phyloP scores from a whole-genome alignment of 2,888 invertebrate genomes.

The Microctonus aethiopoides region DNA sequence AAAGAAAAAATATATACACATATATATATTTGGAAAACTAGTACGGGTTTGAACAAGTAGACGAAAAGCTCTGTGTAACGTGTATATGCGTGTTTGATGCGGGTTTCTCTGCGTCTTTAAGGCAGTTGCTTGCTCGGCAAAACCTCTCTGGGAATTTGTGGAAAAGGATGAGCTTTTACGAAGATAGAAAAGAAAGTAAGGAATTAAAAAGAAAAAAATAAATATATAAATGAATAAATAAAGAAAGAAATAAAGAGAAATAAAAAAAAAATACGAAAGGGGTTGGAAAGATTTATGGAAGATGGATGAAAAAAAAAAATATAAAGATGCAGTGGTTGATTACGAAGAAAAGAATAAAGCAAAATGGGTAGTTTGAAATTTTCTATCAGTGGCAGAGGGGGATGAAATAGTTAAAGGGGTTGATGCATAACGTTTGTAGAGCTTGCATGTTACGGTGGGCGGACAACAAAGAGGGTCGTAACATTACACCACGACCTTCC shows the following conservation, averaged over 20 bases:
- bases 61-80: conserved; percentile 18
- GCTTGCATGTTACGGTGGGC: conserved; percentile 21
- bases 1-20: conserved; percentile 10
- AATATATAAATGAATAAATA: background rate
- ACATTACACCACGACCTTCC: conserved; percentile 8
- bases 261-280: background rate
- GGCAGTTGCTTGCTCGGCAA: conserved; percentile 34
- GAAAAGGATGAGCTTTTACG: conserved; percentile 16
- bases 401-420: conserved; percentile 17
- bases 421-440: conserved; percentile 22
- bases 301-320: background rate
- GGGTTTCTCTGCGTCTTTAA: conserved; percentile 18
- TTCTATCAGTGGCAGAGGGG: background rate
- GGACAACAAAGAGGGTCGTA: conserved; percentile 14
- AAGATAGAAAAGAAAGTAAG: conserved; percentile 4
- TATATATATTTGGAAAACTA: background rate
- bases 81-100: conserved; percentile 32
- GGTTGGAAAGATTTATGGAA: background rate
- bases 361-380: conserved; percentile 8
- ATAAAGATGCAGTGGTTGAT: background rate
- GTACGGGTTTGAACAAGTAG: conserved; percentile 27
- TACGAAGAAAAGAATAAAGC: conserved; percentile 9
- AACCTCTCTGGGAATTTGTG: conserved; percentile 24
- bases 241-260: background rate
- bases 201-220: conserved; percentile 25